phyloP scores from a whole-genome alignment of 2,113 vertebrate species.

The Pelvicachromis taeniatus region DNA sequence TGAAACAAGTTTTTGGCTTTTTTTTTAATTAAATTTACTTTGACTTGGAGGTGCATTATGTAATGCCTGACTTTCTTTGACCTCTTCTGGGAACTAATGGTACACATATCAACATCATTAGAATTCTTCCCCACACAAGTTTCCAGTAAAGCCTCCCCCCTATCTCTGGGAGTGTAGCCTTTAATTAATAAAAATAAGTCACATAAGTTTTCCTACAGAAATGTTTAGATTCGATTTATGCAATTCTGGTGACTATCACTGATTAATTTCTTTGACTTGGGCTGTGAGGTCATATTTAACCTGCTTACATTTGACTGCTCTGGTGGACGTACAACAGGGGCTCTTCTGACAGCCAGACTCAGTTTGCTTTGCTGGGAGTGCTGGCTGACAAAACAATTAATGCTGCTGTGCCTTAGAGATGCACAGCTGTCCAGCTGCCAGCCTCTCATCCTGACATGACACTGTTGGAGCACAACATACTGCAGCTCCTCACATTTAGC shows the following conservation, averaged over 20 bases:
- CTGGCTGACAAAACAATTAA: slow-evolving; percentile 53
- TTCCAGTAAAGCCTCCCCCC: neutral
- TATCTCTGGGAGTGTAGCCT: neutral
- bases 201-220: neutral
- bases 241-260: neutral
- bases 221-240: neutral
- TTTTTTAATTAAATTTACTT: slow-evolving; percentile 10
- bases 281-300: neutral
- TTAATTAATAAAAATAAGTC: slow-evolving; percentile 1
- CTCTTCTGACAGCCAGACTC: slow-evolving; percentile 4
- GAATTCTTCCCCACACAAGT: neutral
- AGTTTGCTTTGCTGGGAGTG: slow-evolving; percentile 22
- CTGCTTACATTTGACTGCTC: neutral
- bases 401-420: slow-evolving; percentile 17
- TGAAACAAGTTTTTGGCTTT: neutral
- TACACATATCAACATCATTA: neutral
- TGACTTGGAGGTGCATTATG: neutral
- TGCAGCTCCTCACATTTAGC: neutral
- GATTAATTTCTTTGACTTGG: neutral
- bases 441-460: neutral
- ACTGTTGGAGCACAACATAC: neutral
- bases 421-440: neutral
- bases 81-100: neutral
- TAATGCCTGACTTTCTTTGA: neutral
- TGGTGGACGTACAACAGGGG: neutral